Evolutionary conservation across 2,888 invertebrate genomes (phyloP).

Genomic region (Sycophila texana): DNA sequence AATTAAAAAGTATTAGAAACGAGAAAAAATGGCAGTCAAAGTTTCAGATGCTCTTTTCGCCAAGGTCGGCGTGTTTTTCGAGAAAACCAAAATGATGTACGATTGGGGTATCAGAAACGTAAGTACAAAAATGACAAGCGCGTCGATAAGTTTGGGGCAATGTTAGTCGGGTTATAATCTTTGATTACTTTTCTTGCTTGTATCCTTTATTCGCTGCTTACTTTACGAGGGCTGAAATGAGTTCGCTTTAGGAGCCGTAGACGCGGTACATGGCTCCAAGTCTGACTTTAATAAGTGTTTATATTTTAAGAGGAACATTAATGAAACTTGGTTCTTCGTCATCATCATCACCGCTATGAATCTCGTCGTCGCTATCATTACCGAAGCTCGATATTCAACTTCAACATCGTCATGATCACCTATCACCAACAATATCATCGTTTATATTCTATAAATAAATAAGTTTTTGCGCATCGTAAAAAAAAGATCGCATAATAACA

Average conservation of each 20-base stretch:
- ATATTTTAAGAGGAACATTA: constrained; percentile 75
- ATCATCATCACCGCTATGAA: constrained; percentile 62
- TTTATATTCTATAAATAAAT: constrained; percentile 71
- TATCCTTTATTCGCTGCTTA: constrained; percentile 48
- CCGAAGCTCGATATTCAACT: constrained; percentile 61
- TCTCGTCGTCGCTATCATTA: constrained; percentile 60
- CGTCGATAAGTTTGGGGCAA: constrained; percentile 63
- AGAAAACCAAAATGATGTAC: constrained; percentile 58
- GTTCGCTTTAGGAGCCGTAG: constrained; percentile 41
- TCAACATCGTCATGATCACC: constrained; percentile 55
- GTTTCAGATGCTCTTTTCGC: constrained; percentile 17
- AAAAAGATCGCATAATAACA: constrained; percentile 68
- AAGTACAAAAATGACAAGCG: constrained; percentile 72
- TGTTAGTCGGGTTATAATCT: constrained; percentile 57
- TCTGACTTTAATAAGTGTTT: constrained; percentile 71
- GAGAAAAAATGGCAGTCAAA: constrained; percentile 1
- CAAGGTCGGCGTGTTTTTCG: constrained; percentile 33
- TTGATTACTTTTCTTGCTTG: constrained; percentile 46
- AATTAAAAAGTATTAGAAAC: background rate
- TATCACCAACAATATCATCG: constrained; percentile 59
- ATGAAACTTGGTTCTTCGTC: constrained; percentile 73
- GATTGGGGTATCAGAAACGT: constrained; percentile 60
- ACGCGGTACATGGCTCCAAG: constrained; percentile 58
- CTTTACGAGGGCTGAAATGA: constrained; percentile 47
- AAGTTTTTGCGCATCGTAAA: constrained; percentile 63